Conservation (phyloP, 2,888 invertebrate genomes). For the Macrosiphum euphorbiae region DNA sequence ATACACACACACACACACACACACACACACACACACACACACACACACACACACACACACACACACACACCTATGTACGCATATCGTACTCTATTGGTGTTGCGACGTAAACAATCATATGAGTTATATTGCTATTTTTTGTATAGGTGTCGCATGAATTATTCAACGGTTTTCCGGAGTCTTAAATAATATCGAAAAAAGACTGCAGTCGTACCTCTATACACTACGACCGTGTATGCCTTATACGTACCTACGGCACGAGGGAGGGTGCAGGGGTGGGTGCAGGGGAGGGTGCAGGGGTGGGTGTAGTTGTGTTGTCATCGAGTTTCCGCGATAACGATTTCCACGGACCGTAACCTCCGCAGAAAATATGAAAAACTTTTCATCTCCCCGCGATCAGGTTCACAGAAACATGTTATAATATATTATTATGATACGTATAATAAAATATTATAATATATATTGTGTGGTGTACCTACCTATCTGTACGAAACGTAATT, state of each 20-base stretch:
- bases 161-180: constrained; percentile 25
- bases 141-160: constrained; percentile 44
- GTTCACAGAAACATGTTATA: neutral
- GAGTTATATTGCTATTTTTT: constrained; percentile 35
- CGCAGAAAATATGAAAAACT: constrained; percentile 37
- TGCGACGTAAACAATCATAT: constrained; percentile 29
- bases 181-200: constrained; percentile 39
- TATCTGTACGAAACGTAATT: neutral
- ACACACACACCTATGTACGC: neutral
- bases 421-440: neutral
- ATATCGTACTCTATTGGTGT: neutral
- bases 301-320: neutral
- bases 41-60: neutral
- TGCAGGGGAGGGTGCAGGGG: neutral
- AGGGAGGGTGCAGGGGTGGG: too few species aligned
- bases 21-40: neutral
- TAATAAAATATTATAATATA: neutral
- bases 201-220: neutral
- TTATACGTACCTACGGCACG: neutral
- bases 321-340: constrained; percentile 33
- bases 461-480: neutral
- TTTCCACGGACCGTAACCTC: neutral
- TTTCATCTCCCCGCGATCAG: constrained; percentile 8
- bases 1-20: neutral
- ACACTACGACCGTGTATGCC: neutral